Percentiles rank a stretch among this genome's conserved stretches.
Evolutionary conservation across 1,140 invertebrate genomes (phyloP).

Genomic region (Eueides isabella): DNA sequence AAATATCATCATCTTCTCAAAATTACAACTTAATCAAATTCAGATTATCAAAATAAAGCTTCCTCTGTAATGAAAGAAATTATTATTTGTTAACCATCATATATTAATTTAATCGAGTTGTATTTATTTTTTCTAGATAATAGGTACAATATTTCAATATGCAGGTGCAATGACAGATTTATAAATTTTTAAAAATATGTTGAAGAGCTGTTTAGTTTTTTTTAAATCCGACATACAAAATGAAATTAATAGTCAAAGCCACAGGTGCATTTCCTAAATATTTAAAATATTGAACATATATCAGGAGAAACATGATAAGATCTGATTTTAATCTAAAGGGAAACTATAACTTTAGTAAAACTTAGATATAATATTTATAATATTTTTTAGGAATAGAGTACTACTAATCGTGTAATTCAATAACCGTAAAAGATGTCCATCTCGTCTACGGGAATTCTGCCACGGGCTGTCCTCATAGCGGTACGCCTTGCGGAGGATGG

Average conservation of each 20-base stretch:
- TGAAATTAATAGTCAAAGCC: not conserved
- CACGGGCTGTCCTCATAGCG: slow-evolving; percentile 96
- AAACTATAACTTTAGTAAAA: too few species aligned
- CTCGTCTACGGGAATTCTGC: slow-evolving; percentile 92
- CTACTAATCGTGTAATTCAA: not conserved
- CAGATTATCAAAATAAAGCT: too few species aligned
- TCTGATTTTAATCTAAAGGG: not conserved
- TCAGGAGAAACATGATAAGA: not conserved
- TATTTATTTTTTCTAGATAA: too few species aligned
- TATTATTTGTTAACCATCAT: too few species aligned
- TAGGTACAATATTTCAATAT: too few species aligned
- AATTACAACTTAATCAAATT: too few species aligned
- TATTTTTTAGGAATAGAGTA: not conserved
- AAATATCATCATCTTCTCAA: too few species aligned
- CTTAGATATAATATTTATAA: too few species aligned
- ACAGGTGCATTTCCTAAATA: too few species aligned
- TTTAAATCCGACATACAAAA: not conserved
- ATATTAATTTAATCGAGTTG: too few species aligned
- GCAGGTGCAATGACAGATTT: not conserved
- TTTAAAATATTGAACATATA: not conserved
- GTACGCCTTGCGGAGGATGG: slow-evolving; percentile 95
- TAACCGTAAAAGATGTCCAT: slow-evolving; percentile 96
- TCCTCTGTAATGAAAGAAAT: too few species aligned
- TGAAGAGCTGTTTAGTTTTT: not conserved
- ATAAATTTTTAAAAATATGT: too few species aligned